These are phyloP conservation scores for Gulo gulo DNA, from an alignment of 2,113 vertebrate species.

Conservation along the genomic window DNA sequence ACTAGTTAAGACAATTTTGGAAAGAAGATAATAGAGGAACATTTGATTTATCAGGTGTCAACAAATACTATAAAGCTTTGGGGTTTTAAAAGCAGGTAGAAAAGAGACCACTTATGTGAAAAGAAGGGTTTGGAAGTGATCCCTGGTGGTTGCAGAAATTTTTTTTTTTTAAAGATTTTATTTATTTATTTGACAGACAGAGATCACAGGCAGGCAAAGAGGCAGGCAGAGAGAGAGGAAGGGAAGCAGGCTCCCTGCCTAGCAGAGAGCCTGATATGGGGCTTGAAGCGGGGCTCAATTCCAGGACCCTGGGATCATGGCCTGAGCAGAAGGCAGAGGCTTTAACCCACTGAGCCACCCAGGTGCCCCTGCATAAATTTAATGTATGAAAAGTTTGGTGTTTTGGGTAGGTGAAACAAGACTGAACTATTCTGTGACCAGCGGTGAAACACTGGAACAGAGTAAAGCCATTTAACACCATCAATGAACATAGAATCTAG, in stretches of 20 bases:
- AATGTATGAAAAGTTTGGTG: not conserved
- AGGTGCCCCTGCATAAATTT: not conserved
- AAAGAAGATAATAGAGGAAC: not conserved
- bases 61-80: not conserved
- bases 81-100: not conserved
- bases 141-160: not conserved
- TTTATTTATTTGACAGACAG: too few species aligned
- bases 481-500: not conserved
- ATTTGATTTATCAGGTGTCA: not conserved
- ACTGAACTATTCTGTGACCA: not conserved
- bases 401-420: not conserved
- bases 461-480: not conserved
- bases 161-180: too few species aligned
- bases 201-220: too few species aligned
- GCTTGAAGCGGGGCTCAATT: too few species aligned
- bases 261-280: too few species aligned
- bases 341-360: too few species aligned
- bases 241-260: too few species aligned
- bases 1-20: not conserved
- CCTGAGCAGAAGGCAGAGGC: too few species aligned
- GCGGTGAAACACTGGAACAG: not conserved
- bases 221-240: too few species aligned
- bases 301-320: too few species aligned
- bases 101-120: not conserved
- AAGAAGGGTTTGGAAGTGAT: not conserved